These are phyloP conservation scores for Ammodytes marinus DNA, from an alignment of 2,113 vertebrate species.

Conservation along the genomic window DNA sequence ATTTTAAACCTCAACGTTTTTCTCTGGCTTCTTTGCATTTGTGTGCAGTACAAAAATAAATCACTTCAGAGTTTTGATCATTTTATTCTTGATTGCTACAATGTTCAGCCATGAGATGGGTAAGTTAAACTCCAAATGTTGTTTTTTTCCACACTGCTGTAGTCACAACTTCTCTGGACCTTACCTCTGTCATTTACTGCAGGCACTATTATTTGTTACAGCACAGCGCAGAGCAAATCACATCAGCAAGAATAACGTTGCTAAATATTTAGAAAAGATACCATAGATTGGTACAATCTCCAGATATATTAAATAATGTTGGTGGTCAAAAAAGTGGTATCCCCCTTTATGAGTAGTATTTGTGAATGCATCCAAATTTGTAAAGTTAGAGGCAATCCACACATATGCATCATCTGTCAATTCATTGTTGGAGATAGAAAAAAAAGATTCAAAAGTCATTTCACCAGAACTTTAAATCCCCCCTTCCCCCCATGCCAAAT, in stretches of 20 bases:
- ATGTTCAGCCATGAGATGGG: not conserved
- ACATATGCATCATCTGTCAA: not conserved
- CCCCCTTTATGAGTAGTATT: constrained; percentile 15
- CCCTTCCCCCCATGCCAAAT: not conserved
- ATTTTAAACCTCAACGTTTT: not conserved
- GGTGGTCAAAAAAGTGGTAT: constrained; percentile 21
- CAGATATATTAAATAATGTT: not conserved
- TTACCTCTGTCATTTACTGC: not conserved
- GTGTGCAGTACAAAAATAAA: not conserved
- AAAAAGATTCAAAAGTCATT: constrained; percentile 12
- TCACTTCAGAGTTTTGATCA: not conserved
- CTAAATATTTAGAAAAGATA: not conserved
- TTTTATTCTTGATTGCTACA: not conserved
- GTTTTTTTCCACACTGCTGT: not conserved
- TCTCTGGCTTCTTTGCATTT: not conserved
- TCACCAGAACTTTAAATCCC: constrained; percentile 4
- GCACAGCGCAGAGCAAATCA: not conserved
- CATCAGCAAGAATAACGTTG: not conserved
- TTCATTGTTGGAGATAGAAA: constrained; percentile 19
- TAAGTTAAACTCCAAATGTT: not conserved
- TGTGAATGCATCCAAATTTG: not conserved
- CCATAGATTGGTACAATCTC: no score
- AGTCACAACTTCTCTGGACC: not conserved
- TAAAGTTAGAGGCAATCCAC: not conserved
- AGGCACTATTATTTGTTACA: no score